Evolutionary conservation across 2,797 vertebrate genomes (phyloP).

Genomic region (Clarias platycephalus): DNA sequence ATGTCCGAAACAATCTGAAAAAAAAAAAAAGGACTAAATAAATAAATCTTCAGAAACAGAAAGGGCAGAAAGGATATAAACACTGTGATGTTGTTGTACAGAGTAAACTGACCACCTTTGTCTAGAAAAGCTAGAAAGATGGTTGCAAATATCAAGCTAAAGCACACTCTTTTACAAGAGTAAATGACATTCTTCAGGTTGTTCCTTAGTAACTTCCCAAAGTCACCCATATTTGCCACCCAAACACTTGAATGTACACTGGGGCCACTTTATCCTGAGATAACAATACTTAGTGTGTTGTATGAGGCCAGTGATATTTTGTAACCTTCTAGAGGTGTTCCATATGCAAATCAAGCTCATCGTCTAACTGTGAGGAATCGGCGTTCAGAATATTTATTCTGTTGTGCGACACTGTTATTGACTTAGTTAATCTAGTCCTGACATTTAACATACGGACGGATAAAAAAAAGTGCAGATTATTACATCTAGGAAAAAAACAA

Average conservation of each 20-base stretch:
- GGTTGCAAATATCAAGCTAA: conserved; percentile 59
- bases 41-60: conserved; percentile 33
- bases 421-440: conserved; percentile 9
- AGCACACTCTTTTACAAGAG: conserved; percentile 47
- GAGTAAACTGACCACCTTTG: conserved; percentile 51
- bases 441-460: background rate
- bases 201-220: conserved; percentile 66
- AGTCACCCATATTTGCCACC: conserved; percentile 40
- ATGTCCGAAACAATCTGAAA: conserved; percentile 77
- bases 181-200: conserved; percentile 57
- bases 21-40: conserved; percentile 30
- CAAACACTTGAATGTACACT: conserved; percentile 43
- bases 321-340: background rate
- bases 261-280: conserved; percentile 18
- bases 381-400: conserved; percentile 14
- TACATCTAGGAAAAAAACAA: background rate
- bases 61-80: background rate
- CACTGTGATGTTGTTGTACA: conserved; percentile 15
- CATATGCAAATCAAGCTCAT: conserved; percentile 17
- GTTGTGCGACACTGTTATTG: conserved; percentile 1
- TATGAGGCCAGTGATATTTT: conserved; percentile 21
- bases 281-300: conserved; percentile 18
- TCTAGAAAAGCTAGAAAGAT: conserved; percentile 60
- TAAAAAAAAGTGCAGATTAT: background rate
- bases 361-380: background rate